A percentile compares a stretch with the other conserved stretches of the same genome.
Evolutionary conservation across 2,888 invertebrate species (phyloP).

Genomic region (Hemistola chrysoprasaria): DNA sequence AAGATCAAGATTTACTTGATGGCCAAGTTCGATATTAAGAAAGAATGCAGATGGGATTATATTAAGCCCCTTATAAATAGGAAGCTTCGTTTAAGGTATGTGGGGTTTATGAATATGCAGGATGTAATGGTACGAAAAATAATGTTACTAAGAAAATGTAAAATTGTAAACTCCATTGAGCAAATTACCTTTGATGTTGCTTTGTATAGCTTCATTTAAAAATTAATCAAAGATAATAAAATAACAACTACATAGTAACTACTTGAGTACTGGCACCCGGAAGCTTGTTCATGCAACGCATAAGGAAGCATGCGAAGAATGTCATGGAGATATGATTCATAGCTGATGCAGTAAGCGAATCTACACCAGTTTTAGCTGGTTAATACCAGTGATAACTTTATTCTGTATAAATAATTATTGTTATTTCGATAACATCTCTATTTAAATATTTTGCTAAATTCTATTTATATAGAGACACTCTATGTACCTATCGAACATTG

Average conservation of each 20-base stretch:
- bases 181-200: conserved; percentile 10
- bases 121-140: conserved; percentile 28
- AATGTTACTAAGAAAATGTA: conserved; percentile 12
- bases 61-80: conserved; percentile 26
- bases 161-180: conserved; percentile 10
- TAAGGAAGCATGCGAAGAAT: neutral
- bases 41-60: conserved; percentile 39
- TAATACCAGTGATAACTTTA: too few species aligned
- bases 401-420: too few species aligned
- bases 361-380: too few species aligned
- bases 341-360: neutral
- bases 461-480: conserved; percentile 2
- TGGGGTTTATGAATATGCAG: conserved; percentile 30
- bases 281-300: conserved; percentile 1
- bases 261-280: too few species aligned
- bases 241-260: neutral
- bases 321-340: conserved; percentile 1
- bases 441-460: too few species aligned
- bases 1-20: too few species aligned
- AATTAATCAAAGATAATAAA: neutral
- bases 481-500: conserved; percentile 9
- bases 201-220: conserved; percentile 7
- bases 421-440: too few species aligned
- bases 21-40: conserved; percentile 32
- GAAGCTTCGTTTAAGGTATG: conserved; percentile 23